Conservation (phyloP, 1,140 invertebrate species). For the Neodiprion lecontei region DNA sequence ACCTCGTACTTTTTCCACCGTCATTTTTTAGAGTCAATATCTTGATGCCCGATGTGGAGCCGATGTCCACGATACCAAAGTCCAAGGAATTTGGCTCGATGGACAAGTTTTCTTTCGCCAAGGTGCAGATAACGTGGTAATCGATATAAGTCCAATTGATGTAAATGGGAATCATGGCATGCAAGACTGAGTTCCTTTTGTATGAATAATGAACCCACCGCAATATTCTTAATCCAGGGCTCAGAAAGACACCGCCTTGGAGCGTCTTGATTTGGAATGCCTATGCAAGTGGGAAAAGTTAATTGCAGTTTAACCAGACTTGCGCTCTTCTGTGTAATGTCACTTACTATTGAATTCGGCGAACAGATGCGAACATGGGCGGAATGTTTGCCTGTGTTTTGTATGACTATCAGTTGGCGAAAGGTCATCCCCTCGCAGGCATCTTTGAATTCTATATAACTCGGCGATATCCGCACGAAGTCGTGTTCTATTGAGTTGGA, state of each 20-base stretch:
- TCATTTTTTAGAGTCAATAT: constrained; percentile 39
- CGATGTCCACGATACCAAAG: constrained; percentile 47
- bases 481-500: constrained; percentile 23
- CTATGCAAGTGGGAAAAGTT: constrained; percentile 27
- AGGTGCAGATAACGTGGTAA: constrained; percentile 35
- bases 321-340: background rate
- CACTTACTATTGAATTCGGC: constrained; percentile 40
- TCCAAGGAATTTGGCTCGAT: constrained; percentile 39
- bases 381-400: constrained; percentile 37
- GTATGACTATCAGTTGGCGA: constrained; percentile 32
- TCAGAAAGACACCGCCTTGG: constrained; percentile 31
- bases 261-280: constrained; percentile 38
- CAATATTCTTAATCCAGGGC: constrained; percentile 43
- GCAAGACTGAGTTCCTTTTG: constrained; percentile 31
- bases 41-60: constrained; percentile 33
- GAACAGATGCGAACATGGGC: constrained; percentile 34
- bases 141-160: constrained; percentile 42
- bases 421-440: constrained; percentile 40
- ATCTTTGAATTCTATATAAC: constrained; percentile 40
- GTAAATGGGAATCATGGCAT: constrained; percentile 44
- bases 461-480: constrained; percentile 39
- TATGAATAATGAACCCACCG: constrained; percentile 40
- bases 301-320: background rate
- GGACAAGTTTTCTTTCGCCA: constrained; percentile 23
- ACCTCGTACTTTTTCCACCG: constrained; percentile 43